Percentiles rank a stretch among this genome's conserved stretches.
Conservation (phyloP, 2,888 invertebrate species). For the Papilio protenor region DNA sequence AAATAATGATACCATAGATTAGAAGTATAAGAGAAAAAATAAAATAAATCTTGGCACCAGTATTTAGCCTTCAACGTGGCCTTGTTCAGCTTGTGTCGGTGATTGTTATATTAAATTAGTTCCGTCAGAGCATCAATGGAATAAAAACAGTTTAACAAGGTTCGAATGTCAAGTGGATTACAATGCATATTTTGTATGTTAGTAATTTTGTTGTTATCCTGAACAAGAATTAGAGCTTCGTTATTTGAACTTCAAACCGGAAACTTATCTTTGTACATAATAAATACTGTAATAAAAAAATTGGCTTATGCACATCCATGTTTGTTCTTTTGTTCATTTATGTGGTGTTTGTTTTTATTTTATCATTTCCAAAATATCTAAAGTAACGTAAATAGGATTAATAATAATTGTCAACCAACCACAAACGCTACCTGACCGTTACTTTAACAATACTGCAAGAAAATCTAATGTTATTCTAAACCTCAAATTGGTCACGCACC, state of each 20-base stretch:
- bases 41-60: not conserved
- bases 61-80: not conserved
- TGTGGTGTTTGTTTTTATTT: not conserved
- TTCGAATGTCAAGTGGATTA: not conserved
- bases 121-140: not conserved
- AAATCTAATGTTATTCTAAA: conserved; percentile 68
- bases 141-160: not conserved
- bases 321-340: not conserved
- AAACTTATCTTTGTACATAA: no score
- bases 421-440: conserved; percentile 62
- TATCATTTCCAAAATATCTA: not conserved
- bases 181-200: not conserved
- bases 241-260: not conserved
- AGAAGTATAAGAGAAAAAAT: not conserved
- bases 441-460: conserved; percentile 59
- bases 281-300: not conserved
- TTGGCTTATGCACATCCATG: not conserved
- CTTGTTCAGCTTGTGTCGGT: not conserved
- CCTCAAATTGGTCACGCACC: conserved; percentile 77
- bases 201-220: not conserved
- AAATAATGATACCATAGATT: not conserved
- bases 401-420: conserved; percentile 53
- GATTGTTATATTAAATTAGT: conserved; percentile 8
- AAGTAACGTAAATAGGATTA: conserved; percentile 32
- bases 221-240: not conserved